Percentiles rank a stretch among this genome's conserved stretches.
These are phyloP conservation scores for Trematomus loennbergii DNA, from an alignment of 2,113 vertebrate species.

Conservation along the genomic window DNA sequence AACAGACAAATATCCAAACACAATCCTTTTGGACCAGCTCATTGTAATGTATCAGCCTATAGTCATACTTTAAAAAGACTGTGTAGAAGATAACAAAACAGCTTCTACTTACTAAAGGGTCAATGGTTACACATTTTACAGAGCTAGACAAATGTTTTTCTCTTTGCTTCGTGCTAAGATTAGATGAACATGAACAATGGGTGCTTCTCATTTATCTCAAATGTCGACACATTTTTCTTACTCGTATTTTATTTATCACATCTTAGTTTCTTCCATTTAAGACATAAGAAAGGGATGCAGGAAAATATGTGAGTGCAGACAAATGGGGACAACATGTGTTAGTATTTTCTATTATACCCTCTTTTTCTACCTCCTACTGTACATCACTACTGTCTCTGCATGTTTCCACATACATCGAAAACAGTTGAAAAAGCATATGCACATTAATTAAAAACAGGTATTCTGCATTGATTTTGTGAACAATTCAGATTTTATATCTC, in stretches of 20 bases:
- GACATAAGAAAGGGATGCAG: not conserved
- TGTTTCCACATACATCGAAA: not conserved
- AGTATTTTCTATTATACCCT: too few species aligned
- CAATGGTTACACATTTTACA: not conserved
- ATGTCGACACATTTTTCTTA: not conserved
- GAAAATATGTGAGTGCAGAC: not conserved
- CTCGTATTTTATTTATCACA: not conserved
- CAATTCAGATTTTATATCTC: not conserved
- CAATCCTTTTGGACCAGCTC: not conserved
- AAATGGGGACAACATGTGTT: too few species aligned
- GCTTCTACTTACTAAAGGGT: not conserved
- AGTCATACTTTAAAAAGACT: not conserved
- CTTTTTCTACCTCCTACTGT: too few species aligned
- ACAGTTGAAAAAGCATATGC: not conserved
- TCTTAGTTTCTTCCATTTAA: not conserved
- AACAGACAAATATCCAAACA: conserved; percentile 11
- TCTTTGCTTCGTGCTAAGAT: not conserved
- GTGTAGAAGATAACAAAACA: not conserved
- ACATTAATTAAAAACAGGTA: not conserved
- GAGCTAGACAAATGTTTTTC: not conserved
- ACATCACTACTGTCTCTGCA: not conserved
- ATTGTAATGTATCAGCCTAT: not conserved
- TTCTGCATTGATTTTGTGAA: not conserved
- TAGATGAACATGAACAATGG: not conserved
- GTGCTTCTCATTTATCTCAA: not conserved